These are phyloP conservation scores for Sisyra nigra DNA, from an alignment of 2,888 invertebrate genomes.

Conservation along the genomic window DNA sequence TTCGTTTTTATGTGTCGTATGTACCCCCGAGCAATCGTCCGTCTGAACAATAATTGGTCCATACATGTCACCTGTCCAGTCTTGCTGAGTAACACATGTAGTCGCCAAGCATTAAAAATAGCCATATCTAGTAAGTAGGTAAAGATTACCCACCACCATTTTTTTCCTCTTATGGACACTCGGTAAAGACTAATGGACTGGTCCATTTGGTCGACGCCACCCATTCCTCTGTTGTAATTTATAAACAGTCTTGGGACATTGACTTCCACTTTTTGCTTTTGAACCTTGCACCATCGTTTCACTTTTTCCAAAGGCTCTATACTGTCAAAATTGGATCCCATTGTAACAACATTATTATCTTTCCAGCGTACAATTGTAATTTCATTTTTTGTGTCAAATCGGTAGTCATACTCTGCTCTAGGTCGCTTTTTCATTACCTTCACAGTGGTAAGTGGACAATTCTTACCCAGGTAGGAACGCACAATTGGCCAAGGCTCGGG, in stretches of 20 bases:
- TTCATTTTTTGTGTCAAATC: constrained; percentile 9
- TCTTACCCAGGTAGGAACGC: constrained; percentile 9
- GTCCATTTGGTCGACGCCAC: constrained; percentile 9
- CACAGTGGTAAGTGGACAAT: constrained; percentile 7
- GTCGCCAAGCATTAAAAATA: constrained; percentile 8
- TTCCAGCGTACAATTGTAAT: constrained; percentile 9
- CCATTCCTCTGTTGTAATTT: constrained; percentile 9
- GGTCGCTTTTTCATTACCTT: constrained; percentile 10
- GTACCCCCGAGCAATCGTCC: too few species aligned
- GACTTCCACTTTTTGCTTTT: constrained; percentile 4
- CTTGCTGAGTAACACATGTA: neutral
- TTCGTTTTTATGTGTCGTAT: too few species aligned
- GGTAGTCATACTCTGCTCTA: constrained; percentile 10
- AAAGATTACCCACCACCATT: constrained; percentile 10
- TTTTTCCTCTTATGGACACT: constrained; percentile 9
- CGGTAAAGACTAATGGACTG: constrained; percentile 8
- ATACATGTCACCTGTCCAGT: neutral
- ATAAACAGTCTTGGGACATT: neutral
- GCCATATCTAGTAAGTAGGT: constrained; percentile 10
- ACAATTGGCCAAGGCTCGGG: too few species aligned
- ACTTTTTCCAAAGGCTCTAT: constrained; percentile 8
- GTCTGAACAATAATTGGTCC: neutral
- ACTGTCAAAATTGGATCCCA: constrained; percentile 9
- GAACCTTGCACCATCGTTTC: constrained; percentile 6
- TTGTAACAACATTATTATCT: constrained; percentile 9